Evolutionary conservation across 1,140 invertebrate genomes (phyloP).

Genomic region (Venustaconcha ellipsiformis): DNA sequence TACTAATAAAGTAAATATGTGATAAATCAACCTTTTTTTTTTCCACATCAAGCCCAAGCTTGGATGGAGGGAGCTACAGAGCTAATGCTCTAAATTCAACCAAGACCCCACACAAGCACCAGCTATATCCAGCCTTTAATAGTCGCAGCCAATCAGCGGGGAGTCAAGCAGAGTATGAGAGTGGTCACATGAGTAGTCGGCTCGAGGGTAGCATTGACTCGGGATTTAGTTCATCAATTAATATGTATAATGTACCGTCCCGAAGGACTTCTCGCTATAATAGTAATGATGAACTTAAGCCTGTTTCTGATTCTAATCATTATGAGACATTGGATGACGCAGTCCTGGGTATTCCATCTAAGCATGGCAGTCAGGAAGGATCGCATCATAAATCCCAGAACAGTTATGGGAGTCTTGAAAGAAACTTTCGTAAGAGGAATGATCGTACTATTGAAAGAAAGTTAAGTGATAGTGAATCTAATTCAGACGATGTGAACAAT

Average conservation of each 20-base stretch:
- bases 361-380: constrained; percentile 41
- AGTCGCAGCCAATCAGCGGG: constrained; percentile 21
- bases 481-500: constrained; percentile 4
- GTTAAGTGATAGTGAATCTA: constrained; percentile 28
- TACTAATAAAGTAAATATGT: too few species aligned
- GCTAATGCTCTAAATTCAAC: constrained; percentile 62
- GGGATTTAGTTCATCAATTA: constrained; percentile 51
- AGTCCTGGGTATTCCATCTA: constrained; percentile 22
- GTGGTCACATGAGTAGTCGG: background rate
- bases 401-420: constrained; percentile 53
- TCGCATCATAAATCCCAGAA: constrained; percentile 24
- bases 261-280: constrained; percentile 52
- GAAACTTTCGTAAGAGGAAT: constrained; percentile 31
- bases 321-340: constrained; percentile 23
- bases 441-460: constrained; percentile 27
- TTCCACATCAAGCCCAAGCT: constrained; percentile 37
- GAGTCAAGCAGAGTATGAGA: constrained; percentile 2
- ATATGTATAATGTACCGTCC: constrained; percentile 56
- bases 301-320: constrained; percentile 21
- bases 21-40: background rate
- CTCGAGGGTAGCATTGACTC: constrained; percentile 43
- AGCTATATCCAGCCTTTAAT: constrained; percentile 65
- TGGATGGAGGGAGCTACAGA: constrained; percentile 61
- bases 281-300: constrained; percentile 48
- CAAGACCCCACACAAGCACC: constrained; percentile 65